phyloP scores from a whole-genome alignment of 2,113 vertebrate species.

The Eira barbara region DNA sequence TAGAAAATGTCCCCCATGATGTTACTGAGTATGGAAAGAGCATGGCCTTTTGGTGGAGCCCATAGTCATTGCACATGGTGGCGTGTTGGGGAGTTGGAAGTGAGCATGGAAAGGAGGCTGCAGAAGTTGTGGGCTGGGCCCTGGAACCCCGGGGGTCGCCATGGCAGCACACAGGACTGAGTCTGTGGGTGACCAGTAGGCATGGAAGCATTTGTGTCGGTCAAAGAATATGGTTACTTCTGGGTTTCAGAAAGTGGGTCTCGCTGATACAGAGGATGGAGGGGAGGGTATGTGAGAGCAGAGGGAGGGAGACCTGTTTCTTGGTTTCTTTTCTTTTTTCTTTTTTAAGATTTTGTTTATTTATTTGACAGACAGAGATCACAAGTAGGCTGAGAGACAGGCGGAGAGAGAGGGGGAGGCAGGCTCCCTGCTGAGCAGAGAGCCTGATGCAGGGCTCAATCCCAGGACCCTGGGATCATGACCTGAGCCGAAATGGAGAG shows the following conservation, averaged over 20 bases:
- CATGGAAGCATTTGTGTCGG: rapidly evolving
- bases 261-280: rapidly evolving
- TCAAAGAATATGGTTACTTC: background rate
- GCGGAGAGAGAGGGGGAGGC: too few relatives aligned
- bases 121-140: too few relatives aligned
- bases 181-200: background rate
- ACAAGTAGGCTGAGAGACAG: too few relatives aligned
- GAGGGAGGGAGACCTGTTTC: too few relatives aligned
- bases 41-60: too few relatives aligned
- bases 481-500: background rate
- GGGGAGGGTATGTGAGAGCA: rapidly evolving
- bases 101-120: background rate
- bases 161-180: rapidly evolving
- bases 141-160: rapidly evolving
- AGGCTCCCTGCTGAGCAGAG: too few relatives aligned
- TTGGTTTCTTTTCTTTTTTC: background rate
- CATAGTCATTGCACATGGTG: background rate
- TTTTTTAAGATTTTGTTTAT: too few relatives aligned
- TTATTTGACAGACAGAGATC: too few relatives aligned
- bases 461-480: background rate
- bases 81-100: rapidly evolving
- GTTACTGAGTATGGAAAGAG: background rate
- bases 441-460: rapidly evolving
- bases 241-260: background rate
- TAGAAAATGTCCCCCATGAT: background rate